Conservation (phyloP, 2,113 vertebrate species). For the Bubo scandiacus region DNA sequence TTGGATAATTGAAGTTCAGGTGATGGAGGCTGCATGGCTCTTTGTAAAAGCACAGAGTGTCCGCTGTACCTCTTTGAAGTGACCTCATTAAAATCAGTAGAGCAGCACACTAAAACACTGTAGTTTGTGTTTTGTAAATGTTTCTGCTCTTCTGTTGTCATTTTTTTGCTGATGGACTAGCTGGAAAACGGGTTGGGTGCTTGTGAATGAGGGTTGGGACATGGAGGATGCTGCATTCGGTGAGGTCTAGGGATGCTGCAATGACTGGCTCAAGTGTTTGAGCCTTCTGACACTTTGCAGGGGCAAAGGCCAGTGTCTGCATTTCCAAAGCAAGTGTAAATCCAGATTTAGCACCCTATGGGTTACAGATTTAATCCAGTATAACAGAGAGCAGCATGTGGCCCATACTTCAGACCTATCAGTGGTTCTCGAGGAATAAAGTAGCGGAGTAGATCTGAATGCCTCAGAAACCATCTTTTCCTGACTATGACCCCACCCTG, state of each 20-base stretch:
- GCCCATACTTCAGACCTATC: constrained; percentile 26
- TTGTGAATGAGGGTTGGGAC: neutral
- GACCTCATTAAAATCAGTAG: neutral
- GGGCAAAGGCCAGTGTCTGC: neutral
- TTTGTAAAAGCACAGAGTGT: neutral
- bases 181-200: neutral
- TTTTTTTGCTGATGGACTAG: neutral
- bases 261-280: neutral
- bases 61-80: neutral
- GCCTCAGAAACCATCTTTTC: constrained; percentile 48
- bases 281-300: neutral
- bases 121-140: neutral
- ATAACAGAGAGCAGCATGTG: constrained; percentile 55
- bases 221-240: neutral
- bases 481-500: constrained; percentile 10
- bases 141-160: neutral
- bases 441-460: neutral
- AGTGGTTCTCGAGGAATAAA: neutral
- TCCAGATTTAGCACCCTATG: constrained; percentile 44
- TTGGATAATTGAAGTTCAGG: constrained; percentile 42
- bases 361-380: constrained; percentile 27
- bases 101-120: neutral
- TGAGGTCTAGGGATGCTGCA: neutral
- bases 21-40: neutral
- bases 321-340: constrained; percentile 47